A percentile compares a stretch with the other conserved stretches of the same genome.
Conservation (phyloP, 2,888 invertebrate species). For the Lasioglossum lativentre region DNA sequence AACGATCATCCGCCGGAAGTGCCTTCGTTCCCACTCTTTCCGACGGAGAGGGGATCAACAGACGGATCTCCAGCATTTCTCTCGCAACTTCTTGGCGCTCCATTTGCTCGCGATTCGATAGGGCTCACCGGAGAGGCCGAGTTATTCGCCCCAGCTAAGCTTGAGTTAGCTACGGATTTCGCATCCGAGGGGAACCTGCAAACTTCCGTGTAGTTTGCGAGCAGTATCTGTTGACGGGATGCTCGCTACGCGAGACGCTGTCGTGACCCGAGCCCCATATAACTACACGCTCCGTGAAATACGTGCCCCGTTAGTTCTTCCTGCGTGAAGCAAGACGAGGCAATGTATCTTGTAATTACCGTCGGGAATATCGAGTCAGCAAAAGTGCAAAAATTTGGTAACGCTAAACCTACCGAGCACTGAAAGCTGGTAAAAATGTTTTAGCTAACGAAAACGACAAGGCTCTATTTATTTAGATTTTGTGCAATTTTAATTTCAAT, state of each 20-base stretch:
- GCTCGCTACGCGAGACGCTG: not conserved
- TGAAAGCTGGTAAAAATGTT: too few species aligned
- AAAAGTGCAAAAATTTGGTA: too few species aligned
- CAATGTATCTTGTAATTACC: not conserved
- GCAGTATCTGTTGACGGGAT: conserved; percentile 1
- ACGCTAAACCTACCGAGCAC: too few species aligned
- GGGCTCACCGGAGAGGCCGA: not conserved
- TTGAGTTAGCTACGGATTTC: not conserved
- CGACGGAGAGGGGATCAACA: not conserved
- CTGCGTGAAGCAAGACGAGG: not conserved
- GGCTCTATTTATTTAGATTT: too few species aligned
- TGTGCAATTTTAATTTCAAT: too few species aligned
- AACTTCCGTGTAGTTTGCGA: not conserved
- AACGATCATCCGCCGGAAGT: conserved; percentile 1
- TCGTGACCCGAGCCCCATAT: not conserved
- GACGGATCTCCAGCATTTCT: not conserved
- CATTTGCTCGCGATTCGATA: not conserved
- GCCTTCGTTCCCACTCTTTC: not conserved
- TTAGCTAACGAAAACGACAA: too few species aligned
- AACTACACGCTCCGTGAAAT: not conserved
- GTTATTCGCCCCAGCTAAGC: not conserved
- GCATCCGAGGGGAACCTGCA: not conserved
- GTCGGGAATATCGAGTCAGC: not conserved
- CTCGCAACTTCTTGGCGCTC: conserved; percentile 8
- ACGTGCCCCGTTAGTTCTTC: not conserved